These are phyloP conservation scores for Antennarius striatus DNA, from an alignment of 2,113 vertebrate species.

Conservation along the genomic window DNA sequence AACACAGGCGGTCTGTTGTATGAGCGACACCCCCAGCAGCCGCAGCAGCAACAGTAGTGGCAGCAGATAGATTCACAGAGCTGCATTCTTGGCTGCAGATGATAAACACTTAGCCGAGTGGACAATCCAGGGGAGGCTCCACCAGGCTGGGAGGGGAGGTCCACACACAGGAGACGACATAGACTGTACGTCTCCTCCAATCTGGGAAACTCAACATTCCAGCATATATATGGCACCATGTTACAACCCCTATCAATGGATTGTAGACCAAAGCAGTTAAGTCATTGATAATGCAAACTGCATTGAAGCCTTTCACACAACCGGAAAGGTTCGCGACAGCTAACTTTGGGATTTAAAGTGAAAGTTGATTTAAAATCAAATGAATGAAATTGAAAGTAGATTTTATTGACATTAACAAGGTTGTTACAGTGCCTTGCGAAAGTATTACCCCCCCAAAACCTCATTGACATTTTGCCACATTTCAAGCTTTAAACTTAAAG, in stretches of 20 bases:
- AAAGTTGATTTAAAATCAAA: too few relatives aligned
- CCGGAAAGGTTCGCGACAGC: not conserved
- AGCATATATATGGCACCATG: slow-evolving; percentile 8
- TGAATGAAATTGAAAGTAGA: too few relatives aligned
- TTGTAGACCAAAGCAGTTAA: not conserved
- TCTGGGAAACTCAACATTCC: slow-evolving; percentile 28
- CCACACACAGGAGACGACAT: slow-evolving; percentile 13
- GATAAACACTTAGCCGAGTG: slow-evolving; percentile 61
- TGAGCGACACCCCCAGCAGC: slow-evolving; percentile 50
- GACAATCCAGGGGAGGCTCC: slow-evolving; percentile 64
- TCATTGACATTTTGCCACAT: too few relatives aligned
- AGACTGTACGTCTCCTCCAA: slow-evolving; percentile 21
- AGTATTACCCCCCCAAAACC: too few relatives aligned
- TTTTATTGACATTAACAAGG: too few relatives aligned
- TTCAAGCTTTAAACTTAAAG: too few relatives aligned
- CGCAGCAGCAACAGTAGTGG: slow-evolving; percentile 19
- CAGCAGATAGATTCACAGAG: slow-evolving; percentile 38
- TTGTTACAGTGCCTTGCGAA: too few relatives aligned
- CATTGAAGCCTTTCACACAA: not conserved
- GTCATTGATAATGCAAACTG: not conserved
- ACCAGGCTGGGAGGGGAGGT: slow-evolving; percentile 36
- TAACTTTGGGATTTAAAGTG: too few relatives aligned
- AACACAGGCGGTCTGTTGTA: slow-evolving; percentile 46
- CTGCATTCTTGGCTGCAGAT: slow-evolving; percentile 68
- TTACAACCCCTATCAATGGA: not conserved